phyloP scores from a whole-genome alignment of 2,797 vertebrate species.

The Aeoliscus strigatus region DNA sequence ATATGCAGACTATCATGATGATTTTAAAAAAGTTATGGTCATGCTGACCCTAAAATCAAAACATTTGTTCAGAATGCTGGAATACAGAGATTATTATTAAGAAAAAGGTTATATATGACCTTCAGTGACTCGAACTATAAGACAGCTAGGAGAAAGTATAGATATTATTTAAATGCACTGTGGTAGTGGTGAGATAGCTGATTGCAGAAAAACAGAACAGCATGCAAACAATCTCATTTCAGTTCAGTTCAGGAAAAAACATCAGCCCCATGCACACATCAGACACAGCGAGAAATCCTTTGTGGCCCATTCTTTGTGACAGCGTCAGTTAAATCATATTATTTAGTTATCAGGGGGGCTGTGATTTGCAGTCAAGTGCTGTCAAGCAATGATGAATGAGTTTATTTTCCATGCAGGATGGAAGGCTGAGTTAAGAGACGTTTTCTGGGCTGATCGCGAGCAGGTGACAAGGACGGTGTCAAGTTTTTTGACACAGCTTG shows the following conservation, averaged over 20 bases:
- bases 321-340: constrained; percentile 26
- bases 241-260: constrained; percentile 14
- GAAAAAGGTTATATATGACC: too few relatives aligned
- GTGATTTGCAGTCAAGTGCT: constrained; percentile 33
- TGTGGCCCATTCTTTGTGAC: constrained; percentile 19
- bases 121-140: too few relatives aligned
- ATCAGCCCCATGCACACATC: constrained; percentile 3
- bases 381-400: constrained; percentile 30
- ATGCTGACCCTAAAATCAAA: constrained; percentile 8
- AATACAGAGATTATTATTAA: too few relatives aligned
- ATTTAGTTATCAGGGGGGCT: constrained; percentile 23
- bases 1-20: constrained; percentile 22
- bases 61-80: neutral
- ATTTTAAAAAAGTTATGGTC: constrained; percentile 10
- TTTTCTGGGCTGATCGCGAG: too few relatives aligned
- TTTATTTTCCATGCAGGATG: constrained; percentile 32
- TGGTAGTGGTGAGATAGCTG: neutral
- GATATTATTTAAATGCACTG: neutral
- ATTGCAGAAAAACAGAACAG: too few relatives aligned
- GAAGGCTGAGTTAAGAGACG: too few relatives aligned
- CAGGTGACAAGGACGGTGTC: too few relatives aligned
- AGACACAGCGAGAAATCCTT: constrained; percentile 11
- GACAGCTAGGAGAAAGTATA: too few relatives aligned
- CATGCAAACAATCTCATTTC: too few relatives aligned
- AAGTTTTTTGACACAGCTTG: too few relatives aligned